phyloP scores from a whole-genome alignment of 2,888 invertebrate species.

The Drosophila acutilabella region DNA sequence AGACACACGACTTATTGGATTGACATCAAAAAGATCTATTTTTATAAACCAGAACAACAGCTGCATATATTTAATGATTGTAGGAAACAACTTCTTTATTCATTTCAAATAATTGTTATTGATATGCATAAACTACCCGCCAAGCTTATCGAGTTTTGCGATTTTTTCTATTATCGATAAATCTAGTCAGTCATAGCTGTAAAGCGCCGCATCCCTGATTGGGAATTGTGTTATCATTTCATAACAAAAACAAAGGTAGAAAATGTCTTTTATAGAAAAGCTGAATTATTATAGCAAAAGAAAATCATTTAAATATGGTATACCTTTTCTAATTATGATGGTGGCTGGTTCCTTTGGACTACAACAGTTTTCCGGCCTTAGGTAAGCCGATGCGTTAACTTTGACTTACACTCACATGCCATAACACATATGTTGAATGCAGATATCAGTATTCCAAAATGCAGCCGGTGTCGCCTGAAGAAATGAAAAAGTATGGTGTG shows the following conservation, averaged over 20 bases:
- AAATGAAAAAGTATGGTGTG: conserved; percentile 89
- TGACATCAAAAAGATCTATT: conserved; percentile 40
- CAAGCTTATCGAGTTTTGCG: background rate
- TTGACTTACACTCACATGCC: conserved; percentile 8
- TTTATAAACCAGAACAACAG: conserved; percentile 37
- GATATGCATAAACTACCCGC: conserved; percentile 24
- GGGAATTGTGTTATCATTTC: conserved; percentile 50
- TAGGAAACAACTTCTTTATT: background rate
- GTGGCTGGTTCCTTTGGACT: conserved; percentile 92
- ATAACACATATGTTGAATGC: conserved; percentile 15
- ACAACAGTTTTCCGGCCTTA: conserved; percentile 90
- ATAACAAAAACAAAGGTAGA: conserved; percentile 57
- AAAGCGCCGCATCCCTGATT: conserved; percentile 29
- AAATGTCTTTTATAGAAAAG: conserved; percentile 74
- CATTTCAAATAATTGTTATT: background rate
- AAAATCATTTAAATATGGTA: conserved; percentile 87
- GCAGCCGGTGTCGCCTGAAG: conserved; percentile 87
- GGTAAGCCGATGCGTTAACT: conserved; percentile 85
- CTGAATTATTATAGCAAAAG: conserved; percentile 65
- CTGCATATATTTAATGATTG: conserved; percentile 26
- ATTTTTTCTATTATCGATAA: conserved; percentile 19
- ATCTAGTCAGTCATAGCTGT: background rate
- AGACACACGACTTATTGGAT: conserved; percentile 35
- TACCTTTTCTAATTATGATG: conserved; percentile 90
- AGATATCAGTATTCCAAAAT: conserved; percentile 88